Conservation (phyloP, 2,113 vertebrate species). For the Dissostichus mawsoni region DNA sequence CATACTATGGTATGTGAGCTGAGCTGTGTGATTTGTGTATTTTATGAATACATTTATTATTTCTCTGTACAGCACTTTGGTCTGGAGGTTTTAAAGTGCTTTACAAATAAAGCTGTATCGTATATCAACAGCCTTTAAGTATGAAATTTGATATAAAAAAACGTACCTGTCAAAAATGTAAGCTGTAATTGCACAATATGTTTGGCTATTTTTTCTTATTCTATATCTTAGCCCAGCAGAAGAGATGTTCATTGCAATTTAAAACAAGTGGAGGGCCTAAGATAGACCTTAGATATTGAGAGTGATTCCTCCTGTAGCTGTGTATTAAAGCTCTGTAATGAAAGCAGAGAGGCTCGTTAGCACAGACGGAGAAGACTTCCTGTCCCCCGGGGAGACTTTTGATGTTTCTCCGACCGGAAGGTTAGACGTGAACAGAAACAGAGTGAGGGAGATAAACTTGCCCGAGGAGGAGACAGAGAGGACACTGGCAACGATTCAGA, state of each 20-base stretch:
- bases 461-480: too few relatives aligned
- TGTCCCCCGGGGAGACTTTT: not conserved
- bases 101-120: too few relatives aligned
- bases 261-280: not conserved
- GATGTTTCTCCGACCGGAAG: not conserved
- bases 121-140: too few relatives aligned
- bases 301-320: not conserved
- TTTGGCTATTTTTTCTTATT: not conserved
- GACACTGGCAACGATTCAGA: not conserved
- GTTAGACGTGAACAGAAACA: too few relatives aligned
- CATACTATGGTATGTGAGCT: too few relatives aligned
- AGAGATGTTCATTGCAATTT: not conserved
- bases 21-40: too few relatives aligned
- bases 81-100: too few relatives aligned
- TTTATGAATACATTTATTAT: too few relatives aligned
- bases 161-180: too few relatives aligned
- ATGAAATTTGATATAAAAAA: too few relatives aligned
- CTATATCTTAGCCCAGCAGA: not conserved
- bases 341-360: slow-evolving; percentile 19
- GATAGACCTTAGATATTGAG: not conserved
- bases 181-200: not conserved
- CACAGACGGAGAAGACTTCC: not conserved
- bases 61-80: too few relatives aligned
- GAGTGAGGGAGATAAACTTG: too few relatives aligned
- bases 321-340: slow-evolving; percentile 12